Evolutionary conservation across 2,113 vertebrate species (phyloP).

Genomic region (Natator depressus): DNA sequence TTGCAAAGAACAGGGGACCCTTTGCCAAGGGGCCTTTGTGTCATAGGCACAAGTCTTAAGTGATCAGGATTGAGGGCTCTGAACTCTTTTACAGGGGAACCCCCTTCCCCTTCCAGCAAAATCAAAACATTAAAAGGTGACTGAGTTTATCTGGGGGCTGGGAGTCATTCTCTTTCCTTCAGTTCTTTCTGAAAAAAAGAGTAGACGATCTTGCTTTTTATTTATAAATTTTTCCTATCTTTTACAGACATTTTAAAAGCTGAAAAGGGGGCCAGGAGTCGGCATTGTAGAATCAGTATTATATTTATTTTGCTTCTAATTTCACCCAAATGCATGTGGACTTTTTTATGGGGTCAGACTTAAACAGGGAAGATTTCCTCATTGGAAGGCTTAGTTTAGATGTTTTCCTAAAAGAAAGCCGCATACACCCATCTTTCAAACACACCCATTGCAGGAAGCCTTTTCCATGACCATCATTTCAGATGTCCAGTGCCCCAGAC

Average conservation of each 20-base stretch:
- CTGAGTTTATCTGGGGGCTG: too few relatives aligned
- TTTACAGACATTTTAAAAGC: not conserved
- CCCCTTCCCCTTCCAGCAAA: not conserved
- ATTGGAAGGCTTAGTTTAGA: constrained; percentile 1
- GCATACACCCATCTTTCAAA: not conserved
- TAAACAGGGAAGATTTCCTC: not conserved
- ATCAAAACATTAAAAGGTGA: not conserved
- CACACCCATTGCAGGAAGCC: accelerated
- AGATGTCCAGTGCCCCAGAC: not conserved
- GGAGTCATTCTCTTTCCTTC: constrained; percentile 10
- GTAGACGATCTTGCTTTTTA: not conserved
- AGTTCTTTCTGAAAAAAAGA: constrained; percentile 30
- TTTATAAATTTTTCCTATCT: not conserved
- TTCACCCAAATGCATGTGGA: not conserved
- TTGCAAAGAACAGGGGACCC: too few relatives aligned
- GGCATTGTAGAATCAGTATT: not conserved
- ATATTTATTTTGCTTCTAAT: not conserved
- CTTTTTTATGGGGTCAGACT: not conserved
- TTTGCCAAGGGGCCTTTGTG: not conserved
- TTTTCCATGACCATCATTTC: not conserved
- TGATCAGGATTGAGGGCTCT: constrained; percentile 35
- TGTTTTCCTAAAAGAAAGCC: not conserved
- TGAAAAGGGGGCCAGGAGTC: not conserved
- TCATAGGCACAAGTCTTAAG: not conserved
- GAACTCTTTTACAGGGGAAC: constrained; percentile 45